phyloP scores from a whole-genome alignment of 1,140 invertebrate species.

The Papilio aristodemus region DNA sequence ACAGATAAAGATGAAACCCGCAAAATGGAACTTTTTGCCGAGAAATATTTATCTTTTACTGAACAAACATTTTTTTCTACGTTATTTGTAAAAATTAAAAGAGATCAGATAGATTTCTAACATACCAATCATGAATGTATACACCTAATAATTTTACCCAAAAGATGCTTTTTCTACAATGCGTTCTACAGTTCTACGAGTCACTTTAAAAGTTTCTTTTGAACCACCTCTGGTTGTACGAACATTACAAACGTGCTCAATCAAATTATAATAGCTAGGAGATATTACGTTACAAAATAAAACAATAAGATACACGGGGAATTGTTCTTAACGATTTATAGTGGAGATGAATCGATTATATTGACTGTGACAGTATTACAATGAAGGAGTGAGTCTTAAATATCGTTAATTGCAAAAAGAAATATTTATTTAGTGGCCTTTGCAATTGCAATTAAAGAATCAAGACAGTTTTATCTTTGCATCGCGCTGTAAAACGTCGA shows the following conservation, averaged over 20 bases:
- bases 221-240: background rate
- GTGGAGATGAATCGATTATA: background rate
- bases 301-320: background rate
- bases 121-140: too few relatives aligned
- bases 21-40: background rate
- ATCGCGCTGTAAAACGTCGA: conserved; percentile 43
- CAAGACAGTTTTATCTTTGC: conserved; percentile 59
- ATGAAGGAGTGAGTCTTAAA: background rate
- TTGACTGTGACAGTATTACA: background rate
- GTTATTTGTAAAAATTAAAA: too few relatives aligned
- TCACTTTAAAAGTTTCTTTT: too few relatives aligned
- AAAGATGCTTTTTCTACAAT: conserved; percentile 2
- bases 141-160: too few relatives aligned
- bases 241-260: background rate
- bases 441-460: conserved; percentile 31
- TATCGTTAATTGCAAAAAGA: conserved; percentile 21
- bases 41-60: too few relatives aligned
- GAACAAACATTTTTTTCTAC: too few relatives aligned
- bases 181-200: too few relatives aligned
- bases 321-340: conserved; percentile 4
- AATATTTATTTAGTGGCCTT: background rate
- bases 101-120: background rate
- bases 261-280: background rate
- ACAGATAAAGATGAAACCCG: background rate
- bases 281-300: background rate